Evolutionary conservation across 2,797 vertebrate species (phyloP).

Genomic region (Melanotaenia maccullochi): DNA sequence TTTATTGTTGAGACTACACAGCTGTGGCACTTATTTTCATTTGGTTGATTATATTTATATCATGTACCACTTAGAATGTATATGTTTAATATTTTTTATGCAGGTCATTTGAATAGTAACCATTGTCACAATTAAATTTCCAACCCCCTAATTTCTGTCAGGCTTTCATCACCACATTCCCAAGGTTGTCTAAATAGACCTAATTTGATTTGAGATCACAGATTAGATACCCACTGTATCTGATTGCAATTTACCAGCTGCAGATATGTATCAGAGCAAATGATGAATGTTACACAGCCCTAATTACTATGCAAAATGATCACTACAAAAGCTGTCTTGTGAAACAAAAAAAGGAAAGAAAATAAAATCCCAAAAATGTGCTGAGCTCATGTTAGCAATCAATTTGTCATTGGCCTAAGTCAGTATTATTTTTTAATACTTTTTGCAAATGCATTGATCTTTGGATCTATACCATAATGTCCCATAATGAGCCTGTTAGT

Average conservation of each 20-base stretch:
- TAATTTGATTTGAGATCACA: slow-evolving; percentile 83
- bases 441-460: slow-evolving; percentile 77
- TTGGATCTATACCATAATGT: slow-evolving; percentile 81
- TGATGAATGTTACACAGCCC: slow-evolving; percentile 72
- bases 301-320: slow-evolving; percentile 74
- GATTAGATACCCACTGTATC: slow-evolving; percentile 81
- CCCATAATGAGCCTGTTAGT: slow-evolving; percentile 80
- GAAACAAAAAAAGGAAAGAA: slow-evolving; percentile 5
- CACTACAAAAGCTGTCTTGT: slow-evolving; percentile 58
- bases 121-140: slow-evolving; percentile 74
- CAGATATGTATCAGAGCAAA: slow-evolving; percentile 77
- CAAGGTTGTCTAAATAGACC: slow-evolving; percentile 82
- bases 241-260: slow-evolving; percentile 83
- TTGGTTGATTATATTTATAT: neutral
- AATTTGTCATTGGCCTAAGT: slow-evolving; percentile 55
- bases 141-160: slow-evolving; percentile 68
- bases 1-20: slow-evolving; percentile 18
- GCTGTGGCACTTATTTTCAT: neutral
- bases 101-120: slow-evolving; percentile 61
- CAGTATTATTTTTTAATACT: slow-evolving; percentile 65
- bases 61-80: neutral
- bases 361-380: slow-evolving; percentile 24
- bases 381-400: slow-evolving; percentile 59
- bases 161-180: slow-evolving; percentile 75
- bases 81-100: neutral